Evolutionary conservation across 2,113 vertebrate species (phyloP), one percentile per base, ranked within the genome.

Genomic region (Siniperca chuatsi): DNA sequence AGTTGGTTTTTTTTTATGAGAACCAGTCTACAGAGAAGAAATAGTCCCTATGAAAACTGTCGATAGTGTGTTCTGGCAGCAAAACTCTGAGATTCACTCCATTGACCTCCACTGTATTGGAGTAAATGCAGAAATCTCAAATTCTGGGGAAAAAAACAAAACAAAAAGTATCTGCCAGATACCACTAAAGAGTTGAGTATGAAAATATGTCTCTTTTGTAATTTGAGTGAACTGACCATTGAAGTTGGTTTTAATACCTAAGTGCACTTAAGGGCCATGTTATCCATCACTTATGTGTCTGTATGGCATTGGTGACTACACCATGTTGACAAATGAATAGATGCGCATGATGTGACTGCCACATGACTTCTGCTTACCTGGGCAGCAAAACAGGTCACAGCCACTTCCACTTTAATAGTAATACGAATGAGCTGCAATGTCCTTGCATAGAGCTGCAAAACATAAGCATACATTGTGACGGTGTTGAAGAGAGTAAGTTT

Each of bases 361-460:
- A 35, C 23, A 8, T 61, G 58, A 75, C 71, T 76, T 79, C 62
- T 4, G 16, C 81, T 87, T 57, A 87, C 80, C 82, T 81, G 67
- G 58, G 75, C 71, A 42, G 64, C 42, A 73, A 86, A 87, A 83
- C 79, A 77, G 81, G 74, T 83, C 73, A 71, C 58, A 65, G 69
- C 65, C 65, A 55, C 60, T 50, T 81, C 78, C 55, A 54, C 73
- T 88, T 62, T 64, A n/a, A 58, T 16, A 3, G 42, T 8, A 40
- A 79, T 33, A 33, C 11, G 8, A 81, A 71, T 50, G 65, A 69
- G 54, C 70, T 54, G 20, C 61, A 33, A 6, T 13, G 72, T 82
- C 57, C 74, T 71, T 60, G 73, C 57, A 37, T 15, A 66, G 29
- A 79, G 7, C 87, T 91, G 66, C 25, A 82, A 82, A 90, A 86